Conservation (phyloP, 2,113 vertebrate genomes). For the Geothlypis trichas region DNA sequence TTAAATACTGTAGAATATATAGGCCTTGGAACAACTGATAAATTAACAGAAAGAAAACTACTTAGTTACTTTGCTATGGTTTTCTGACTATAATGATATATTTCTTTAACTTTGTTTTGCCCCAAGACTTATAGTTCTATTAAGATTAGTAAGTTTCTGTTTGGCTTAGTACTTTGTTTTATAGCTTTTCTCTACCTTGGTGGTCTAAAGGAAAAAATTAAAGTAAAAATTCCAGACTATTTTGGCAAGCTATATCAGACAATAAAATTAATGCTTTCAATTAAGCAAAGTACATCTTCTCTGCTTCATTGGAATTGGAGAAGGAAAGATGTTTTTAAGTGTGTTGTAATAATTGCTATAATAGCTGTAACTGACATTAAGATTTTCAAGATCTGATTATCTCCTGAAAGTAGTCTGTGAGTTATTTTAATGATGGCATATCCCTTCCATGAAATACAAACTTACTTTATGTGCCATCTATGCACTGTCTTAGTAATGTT, state of each 20-base stretch:
- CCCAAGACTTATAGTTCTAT: neutral
- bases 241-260: neutral
- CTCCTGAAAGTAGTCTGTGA: neutral
- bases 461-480: neutral
- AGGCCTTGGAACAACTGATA: neutral
- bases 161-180: neutral
- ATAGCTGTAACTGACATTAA: neutral
- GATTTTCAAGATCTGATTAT: neutral
- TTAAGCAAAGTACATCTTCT: neutral
- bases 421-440: neutral
- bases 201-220: neutral
- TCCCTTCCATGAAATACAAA: neutral
- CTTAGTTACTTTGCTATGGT: neutral
- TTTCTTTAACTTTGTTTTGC: neutral
- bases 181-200: neutral
- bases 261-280: neutral
- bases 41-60: neutral
- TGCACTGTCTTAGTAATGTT: neutral
- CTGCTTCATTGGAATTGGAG: neutral
- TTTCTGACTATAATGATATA: neutral
- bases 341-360: neutral
- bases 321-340: neutral
- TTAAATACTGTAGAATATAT: neutral
- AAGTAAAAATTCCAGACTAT: neutral
- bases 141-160: neutral